Evolutionary conservation across 2,888 invertebrate species (phyloP).

Genomic region (Caradrina clavipalpis): DNA sequence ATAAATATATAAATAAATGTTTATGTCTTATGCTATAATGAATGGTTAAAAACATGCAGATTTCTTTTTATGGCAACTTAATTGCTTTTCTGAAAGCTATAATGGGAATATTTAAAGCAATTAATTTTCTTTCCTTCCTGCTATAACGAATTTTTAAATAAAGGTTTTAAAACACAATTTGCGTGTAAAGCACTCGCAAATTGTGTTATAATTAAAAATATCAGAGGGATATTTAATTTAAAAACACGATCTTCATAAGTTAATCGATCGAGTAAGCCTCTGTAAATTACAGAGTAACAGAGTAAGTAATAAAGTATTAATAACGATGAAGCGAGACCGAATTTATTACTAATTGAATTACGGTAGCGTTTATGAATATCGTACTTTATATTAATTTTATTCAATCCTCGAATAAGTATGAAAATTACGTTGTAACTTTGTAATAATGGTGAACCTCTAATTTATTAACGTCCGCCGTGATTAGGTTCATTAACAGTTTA

Average conservation of each 20-base stretch:
- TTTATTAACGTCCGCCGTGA: conserved; percentile 38
- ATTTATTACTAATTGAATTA: conserved; percentile 56
- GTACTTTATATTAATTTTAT: conserved; percentile 54
- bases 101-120: conserved; percentile 7
- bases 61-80: conserved; percentile 6
- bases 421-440: conserved; percentile 55
- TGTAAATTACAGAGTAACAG: conserved; percentile 30
- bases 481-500: conserved; percentile 41
- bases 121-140: conserved; percentile 16
- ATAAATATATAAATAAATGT: background rate
- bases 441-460: conserved; percentile 45
- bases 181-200: background rate
- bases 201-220: conserved; percentile 1
- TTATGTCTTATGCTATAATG: background rate
- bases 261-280: conserved; percentile 26
- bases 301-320: conserved; percentile 39
- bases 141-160: conserved; percentile 5
- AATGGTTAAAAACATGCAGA: background rate
- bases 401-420: conserved; percentile 47
- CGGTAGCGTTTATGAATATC: conserved; percentile 47
- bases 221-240: background rate
- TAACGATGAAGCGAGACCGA: conserved; percentile 30
- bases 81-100: conserved; percentile 27
- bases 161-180: conserved; percentile 5
- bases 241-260: conserved; percentile 14